These are phyloP conservation scores for Aphidius gifuensis DNA, from an alignment of 1,140 invertebrate genomes.

Conservation along the genomic window DNA sequence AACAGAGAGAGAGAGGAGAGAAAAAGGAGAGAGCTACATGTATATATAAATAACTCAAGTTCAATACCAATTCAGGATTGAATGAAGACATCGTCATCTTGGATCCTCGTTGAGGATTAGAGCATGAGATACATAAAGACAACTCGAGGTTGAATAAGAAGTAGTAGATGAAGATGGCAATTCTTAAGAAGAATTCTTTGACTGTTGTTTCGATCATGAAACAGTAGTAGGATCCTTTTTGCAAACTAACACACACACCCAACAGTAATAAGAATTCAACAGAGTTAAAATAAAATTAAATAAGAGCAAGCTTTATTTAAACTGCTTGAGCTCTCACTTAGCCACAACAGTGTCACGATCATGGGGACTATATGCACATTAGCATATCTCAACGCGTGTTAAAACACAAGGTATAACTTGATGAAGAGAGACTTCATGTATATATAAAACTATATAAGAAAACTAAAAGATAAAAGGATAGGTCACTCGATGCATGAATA, in stretches of 20 bases:
- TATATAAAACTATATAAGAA: conserved; percentile 7
- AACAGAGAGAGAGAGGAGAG: no score
- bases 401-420: conserved; percentile 25
- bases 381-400: conserved; percentile 36
- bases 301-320: conserved; percentile 14
- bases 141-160: not conserved
- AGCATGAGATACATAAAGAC: not conserved
- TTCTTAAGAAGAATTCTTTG: no score
- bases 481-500: not conserved
- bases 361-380: conserved; percentile 29
- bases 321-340: conserved; percentile 32
- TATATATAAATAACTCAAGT: no score
- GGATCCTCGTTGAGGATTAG: conserved; percentile 8
- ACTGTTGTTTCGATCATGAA: no score
- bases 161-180: not conserved
- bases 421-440: conserved; percentile 9
- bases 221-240: not conserved
- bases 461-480: conserved; percentile 22
- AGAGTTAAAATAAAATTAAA: conserved; percentile 7
- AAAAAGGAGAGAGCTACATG: no score
- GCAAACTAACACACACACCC: not conserved
- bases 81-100: conserved; percentile 23
- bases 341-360: conserved; percentile 30
- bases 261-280: conserved; percentile 12
- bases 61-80: no score